A percentile compares a stretch with the other conserved stretches of the same genome.
phyloP scores from a whole-genome alignment of 2,888 invertebrate genomes.

The Habroteleia sp. region DNA sequence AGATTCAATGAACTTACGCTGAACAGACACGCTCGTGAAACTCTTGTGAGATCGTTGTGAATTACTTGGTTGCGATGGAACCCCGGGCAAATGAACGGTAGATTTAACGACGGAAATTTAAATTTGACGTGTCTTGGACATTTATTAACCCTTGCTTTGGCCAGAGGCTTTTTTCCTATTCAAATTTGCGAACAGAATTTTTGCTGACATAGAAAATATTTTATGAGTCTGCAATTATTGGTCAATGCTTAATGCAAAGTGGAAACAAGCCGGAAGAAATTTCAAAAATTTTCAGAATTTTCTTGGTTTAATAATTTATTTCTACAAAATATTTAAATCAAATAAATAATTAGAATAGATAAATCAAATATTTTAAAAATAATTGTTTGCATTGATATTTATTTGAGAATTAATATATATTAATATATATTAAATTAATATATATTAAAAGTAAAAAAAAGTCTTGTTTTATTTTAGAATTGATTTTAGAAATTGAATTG shows the following conservation, averaged over 20 bases:
- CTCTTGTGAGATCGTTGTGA: constrained; percentile 50
- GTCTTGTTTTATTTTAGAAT: too few species aligned
- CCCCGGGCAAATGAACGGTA: constrained; percentile 53
- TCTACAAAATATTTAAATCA: too few species aligned
- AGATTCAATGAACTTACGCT: constrained; percentile 41
- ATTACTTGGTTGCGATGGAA: constrained; percentile 37
- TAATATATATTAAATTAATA: too few species aligned
- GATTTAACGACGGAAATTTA: constrained; percentile 55
- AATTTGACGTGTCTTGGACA: constrained; percentile 41
- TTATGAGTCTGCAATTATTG: constrained; percentile 6
- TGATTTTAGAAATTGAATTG: too few species aligned
- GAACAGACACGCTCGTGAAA: constrained; percentile 56
- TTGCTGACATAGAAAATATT: constrained; percentile 14
- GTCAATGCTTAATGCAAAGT: constrained; percentile 26
- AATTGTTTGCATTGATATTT: too few species aligned
- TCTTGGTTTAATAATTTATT: too few species aligned
- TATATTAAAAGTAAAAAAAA: too few species aligned
- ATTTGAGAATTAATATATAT: too few species aligned
- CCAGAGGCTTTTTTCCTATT: constrained; percentile 13
- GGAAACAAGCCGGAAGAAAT: neutral
- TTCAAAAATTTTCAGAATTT: neutral
- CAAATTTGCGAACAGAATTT: constrained; percentile 21
- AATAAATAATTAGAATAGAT: too few species aligned
- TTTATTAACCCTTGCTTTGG: constrained; percentile 14
- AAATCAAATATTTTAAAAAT: too few species aligned